A percentile compares a stretch with the other conserved stretches of the same genome.
Evolutionary conservation across 2,113 vertebrate genomes (phyloP).

Genomic region (Murina feae): DNA sequence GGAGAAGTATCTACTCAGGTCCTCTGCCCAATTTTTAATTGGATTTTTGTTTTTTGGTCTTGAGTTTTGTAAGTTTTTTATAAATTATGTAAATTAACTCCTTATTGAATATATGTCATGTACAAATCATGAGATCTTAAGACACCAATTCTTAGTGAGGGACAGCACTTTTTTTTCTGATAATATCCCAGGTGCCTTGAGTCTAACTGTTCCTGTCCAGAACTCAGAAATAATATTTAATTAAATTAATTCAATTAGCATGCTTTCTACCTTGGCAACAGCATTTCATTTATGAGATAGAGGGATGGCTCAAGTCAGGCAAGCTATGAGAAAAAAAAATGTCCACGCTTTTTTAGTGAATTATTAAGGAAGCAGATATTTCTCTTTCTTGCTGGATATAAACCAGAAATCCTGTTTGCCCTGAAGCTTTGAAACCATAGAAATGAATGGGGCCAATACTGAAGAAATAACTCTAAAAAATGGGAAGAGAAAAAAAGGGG

Average conservation of each 20-base stretch:
- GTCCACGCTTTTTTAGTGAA: background rate
- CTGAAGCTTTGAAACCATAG: background rate
- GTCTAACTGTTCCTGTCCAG: background rate
- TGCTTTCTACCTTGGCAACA: background rate
- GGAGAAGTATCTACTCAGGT: too few species aligned
- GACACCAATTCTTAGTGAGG: background rate
- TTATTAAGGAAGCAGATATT: background rate
- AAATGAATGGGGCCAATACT: background rate
- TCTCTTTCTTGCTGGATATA: background rate
- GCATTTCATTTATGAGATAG: background rate
- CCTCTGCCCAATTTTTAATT: too few species aligned
- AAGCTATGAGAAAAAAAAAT: background rate
- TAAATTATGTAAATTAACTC: too few species aligned
- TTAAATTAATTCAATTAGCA: background rate
- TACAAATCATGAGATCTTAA: background rate
- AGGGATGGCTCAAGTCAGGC: background rate
- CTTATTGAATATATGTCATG: background rate
- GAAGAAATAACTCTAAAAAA: background rate
- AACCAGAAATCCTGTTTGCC: background rate
- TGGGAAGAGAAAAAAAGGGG: background rate
- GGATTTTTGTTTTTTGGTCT: too few species aligned
- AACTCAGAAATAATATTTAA: background rate
- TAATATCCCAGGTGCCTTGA: background rate
- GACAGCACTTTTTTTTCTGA: background rate
- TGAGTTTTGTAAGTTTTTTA: too few species aligned